Percentiles rank a stretch among this genome's conserved stretches.
Evolutionary conservation across 2,888 invertebrate species (phyloP).

Genomic region (Clepsis dumicolana): DNA sequence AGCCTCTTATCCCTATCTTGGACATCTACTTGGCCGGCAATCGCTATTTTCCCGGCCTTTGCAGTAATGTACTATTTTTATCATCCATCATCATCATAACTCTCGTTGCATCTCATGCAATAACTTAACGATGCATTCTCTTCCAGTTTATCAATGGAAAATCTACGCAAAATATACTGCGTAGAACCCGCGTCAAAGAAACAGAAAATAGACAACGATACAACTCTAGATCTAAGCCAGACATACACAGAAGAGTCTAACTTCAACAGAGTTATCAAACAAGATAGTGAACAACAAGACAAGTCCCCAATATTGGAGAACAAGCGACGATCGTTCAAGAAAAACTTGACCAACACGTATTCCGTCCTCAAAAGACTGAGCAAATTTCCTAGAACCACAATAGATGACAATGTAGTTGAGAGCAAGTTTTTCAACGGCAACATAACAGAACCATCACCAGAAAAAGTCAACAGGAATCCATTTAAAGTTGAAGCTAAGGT

Average conservation of each 20-base stretch:
- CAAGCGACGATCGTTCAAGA: slow-evolving; percentile 72
- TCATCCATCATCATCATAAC: too few species aligned
- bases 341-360: slow-evolving; percentile 63
- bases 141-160: slow-evolving; percentile 74
- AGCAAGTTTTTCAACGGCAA: slow-evolving; percentile 85
- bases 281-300: slow-evolving; percentile 50
- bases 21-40: too few species aligned
- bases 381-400: slow-evolving; percentile 79
- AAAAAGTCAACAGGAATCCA: slow-evolving; percentile 44
- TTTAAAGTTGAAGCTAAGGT: slow-evolving; percentile 33
- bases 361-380: slow-evolving; percentile 78
- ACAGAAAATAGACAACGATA: slow-evolving; percentile 58
- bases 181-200: slow-evolving; percentile 69
- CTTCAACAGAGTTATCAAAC: slow-evolving; percentile 54
- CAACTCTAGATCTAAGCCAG: slow-evolving; percentile 45
- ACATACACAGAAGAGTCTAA: slow-evolving; percentile 52
- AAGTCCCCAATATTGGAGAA: slow-evolving; percentile 81
- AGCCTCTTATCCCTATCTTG: too few species aligned
- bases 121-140: too few species aligned
- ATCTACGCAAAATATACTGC: slow-evolving; percentile 78
- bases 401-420: slow-evolving; percentile 79
- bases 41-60: too few species aligned
- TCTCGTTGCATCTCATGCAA: too few species aligned
- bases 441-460: slow-evolving; percentile 49
- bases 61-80: too few species aligned